Evolutionary conservation across 2,888 invertebrate species (phyloP), one percentile per base, ranked within the genome.

Genomic region (Petrolisthes cinctipes): DNA sequence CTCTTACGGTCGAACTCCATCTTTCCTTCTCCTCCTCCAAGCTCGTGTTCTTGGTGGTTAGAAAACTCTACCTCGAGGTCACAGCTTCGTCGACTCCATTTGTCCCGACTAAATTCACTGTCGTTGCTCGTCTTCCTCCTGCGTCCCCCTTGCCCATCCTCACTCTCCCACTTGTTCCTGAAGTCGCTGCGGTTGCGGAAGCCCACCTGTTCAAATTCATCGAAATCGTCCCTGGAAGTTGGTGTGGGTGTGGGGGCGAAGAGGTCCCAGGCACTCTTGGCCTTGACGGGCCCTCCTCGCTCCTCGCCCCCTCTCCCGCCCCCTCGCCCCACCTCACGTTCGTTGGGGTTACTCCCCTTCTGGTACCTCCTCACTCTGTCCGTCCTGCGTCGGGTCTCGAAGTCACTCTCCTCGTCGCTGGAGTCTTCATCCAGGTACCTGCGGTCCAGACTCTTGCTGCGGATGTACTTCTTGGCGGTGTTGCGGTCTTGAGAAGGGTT

Each of bases 371-470:
- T 86, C 56, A 86, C 86, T 37, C 90, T 78, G 56, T 90, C 90
- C 6, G 88, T 88, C 68, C 90, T 76, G 9, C 90, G 83, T 75
- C 87, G 89, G 17, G 89, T 85, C 53, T 90, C 90, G 53, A 90
- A 90, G 83, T 90, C 90, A 53, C 90, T 90, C 37, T 90, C 90
- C 23, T 90, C 90, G n/a, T 90, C 90, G 78, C 85, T 86, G 17
- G 90, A 83, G 57, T 89, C 86, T 6, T 86, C 86, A 4, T 90
- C 90, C 68, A 89, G 71, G 80, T 90, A 90, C 71, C 89, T 90
- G 14, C 90, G 86, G 68, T 90, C 90, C 37, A 90, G 57, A 54
- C 90, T 90, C 76, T 90, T 90, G 71, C 90, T 90, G 17, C 90
- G 80, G 56, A 85, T 61, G 61, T 89, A 90, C 54, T 89, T 90